These are phyloP conservation scores for Tragelaphus imberbis DNA, from an alignment of 2,113 vertebrate species.

Conservation along the genomic window DNA sequence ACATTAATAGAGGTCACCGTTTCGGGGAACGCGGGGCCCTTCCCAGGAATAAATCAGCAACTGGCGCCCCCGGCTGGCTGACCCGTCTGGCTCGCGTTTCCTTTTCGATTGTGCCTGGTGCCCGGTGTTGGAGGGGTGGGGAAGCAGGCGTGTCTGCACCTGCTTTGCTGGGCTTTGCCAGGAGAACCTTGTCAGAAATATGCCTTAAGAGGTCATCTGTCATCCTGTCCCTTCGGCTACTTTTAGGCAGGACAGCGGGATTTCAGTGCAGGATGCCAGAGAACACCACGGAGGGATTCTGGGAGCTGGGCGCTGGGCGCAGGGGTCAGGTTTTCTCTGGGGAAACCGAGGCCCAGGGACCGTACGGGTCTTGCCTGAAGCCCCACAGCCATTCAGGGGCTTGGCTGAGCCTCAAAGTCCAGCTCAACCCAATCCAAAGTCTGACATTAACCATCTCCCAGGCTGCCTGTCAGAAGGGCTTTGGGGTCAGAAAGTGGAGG, in stretches of 20 bases:
- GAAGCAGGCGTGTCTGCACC: background rate
- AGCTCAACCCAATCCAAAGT: background rate
- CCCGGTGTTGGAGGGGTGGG: background rate
- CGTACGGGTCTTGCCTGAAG: background rate
- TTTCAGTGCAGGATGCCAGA: no score
- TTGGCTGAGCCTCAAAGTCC: background rate
- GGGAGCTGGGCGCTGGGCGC: rapidly evolving
- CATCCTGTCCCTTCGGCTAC: background rate
- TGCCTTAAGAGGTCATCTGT: background rate
- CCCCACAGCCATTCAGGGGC: background rate
- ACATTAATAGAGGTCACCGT: slow-evolving; percentile 34
- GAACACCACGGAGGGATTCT: no score
- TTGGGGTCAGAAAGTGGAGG: background rate
- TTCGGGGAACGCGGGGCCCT: background rate
- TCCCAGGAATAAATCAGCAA: slow-evolving; percentile 38
- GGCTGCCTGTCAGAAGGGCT: background rate
- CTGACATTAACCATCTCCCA: background rate
- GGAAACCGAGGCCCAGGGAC: background rate
- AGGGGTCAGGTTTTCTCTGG: background rate
- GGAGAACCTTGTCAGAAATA: background rate
- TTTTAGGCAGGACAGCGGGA: rapidly evolving
- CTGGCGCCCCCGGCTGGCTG: rapidly evolving
- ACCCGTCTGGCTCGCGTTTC: background rate
- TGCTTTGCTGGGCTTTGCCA: background rate
- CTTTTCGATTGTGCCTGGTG: background rate